A percentile compares a stretch with the other conserved stretches of the same genome.
phyloP scores from a whole-genome alignment of 2,113 vertebrate species.

The Phodopus roborovskii region DNA sequence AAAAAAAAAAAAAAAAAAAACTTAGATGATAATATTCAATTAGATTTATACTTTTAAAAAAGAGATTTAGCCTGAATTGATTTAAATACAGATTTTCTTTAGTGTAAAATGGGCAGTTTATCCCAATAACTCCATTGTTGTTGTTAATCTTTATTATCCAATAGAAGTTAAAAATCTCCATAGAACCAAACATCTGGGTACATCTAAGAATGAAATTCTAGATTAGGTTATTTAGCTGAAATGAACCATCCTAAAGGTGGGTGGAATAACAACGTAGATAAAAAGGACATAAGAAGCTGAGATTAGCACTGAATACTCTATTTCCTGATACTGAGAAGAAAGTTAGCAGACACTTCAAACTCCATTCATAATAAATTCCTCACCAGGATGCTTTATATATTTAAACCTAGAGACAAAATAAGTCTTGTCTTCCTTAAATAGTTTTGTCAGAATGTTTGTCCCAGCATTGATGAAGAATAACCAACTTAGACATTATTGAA shows the following conservation, averaged over 20 bases:
- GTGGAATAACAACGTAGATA: not conserved
- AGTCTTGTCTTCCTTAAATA: not conserved
- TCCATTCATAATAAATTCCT: not conserved
- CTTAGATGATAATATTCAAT: not conserved
- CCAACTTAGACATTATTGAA: no score
- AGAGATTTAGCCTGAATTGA: not conserved
- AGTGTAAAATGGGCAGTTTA: not conserved
- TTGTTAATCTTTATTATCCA: not conserved
- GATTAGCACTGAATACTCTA: not conserved
- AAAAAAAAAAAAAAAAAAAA: not conserved
- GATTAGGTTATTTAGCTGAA: not conserved
- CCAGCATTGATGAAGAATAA: not conserved
- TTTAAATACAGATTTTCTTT: not conserved
- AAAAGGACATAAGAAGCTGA: not conserved
- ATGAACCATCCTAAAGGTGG: accelerated
- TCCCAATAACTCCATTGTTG: not conserved
- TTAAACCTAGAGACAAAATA: not conserved
- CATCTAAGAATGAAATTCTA: not conserved
- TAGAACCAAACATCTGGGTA: not conserved
- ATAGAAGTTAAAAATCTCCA: not conserved
- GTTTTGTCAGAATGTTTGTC: no score
- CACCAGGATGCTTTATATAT: not conserved
- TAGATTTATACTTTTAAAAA: not conserved
- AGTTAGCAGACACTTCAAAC: no score
- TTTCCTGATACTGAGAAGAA: no score